A percentile compares a stretch with the other conserved stretches of the same genome.
Conservation (phyloP, 2,113 vertebrate species). For the Notarius quadriscutis region DNA sequence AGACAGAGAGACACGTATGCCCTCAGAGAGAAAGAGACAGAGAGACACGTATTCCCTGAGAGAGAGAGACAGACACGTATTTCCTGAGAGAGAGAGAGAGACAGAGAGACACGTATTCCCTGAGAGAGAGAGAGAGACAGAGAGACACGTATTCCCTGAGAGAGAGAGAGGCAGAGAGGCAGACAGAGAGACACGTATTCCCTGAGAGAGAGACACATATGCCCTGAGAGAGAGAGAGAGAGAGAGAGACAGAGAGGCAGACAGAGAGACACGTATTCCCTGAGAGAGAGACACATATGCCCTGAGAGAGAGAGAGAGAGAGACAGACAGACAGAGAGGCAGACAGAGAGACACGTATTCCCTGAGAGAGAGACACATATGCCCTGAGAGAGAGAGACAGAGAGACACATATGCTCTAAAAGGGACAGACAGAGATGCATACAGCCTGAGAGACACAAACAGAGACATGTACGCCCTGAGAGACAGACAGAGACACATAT, state of each 20-base stretch:
- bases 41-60: not conserved
- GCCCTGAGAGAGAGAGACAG: slow-evolving; percentile 64
- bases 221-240: slow-evolving; percentile 71
- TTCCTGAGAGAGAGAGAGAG: not conserved
- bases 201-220: slow-evolving; percentile 82
- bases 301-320: slow-evolving; percentile 76
- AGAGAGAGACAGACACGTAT: not conserved
- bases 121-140: not conserved
- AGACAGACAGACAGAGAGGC: not conserved
- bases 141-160: not conserved
- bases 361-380: not conserved
- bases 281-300: slow-evolving; percentile 87
- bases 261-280: not conserved
- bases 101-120: not conserved
- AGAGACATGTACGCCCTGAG: not conserved
- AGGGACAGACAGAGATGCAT: not conserved
- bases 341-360: not conserved
- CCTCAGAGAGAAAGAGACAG: not conserved
- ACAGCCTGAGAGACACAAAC: not conserved
- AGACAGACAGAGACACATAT: not conserved
- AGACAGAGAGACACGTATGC: too few relatives aligned
- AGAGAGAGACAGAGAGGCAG: not conserved
- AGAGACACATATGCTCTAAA: slow-evolving; percentile 92
- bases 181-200: not conserved
- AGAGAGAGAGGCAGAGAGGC: too few relatives aligned